Percentiles rank a stretch among this genome's conserved stretches.
Evolutionary conservation across 2,113 vertebrate genomes (phyloP).

Genomic region (Martes martes): DNA sequence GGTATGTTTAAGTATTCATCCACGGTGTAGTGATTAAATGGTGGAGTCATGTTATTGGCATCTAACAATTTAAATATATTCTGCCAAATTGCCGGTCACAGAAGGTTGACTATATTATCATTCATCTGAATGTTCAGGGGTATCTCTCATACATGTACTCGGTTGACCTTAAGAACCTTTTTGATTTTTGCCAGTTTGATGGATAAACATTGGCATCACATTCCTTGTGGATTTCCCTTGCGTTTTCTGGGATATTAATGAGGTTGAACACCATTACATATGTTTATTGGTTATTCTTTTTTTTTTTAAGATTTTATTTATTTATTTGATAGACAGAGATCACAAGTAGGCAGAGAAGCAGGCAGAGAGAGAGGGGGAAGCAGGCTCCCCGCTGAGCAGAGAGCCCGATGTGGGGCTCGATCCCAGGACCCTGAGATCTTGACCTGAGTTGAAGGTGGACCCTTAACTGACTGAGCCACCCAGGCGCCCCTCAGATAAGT

Average conservation of each 20-base stretch:
- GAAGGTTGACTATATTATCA: not conserved
- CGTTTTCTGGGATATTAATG: not conserved
- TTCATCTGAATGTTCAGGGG: not conserved
- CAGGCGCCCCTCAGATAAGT: not conserved
- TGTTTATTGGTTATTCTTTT: not conserved
- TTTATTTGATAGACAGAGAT: not conserved
- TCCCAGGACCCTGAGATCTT: not conserved
- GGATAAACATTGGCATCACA: not conserved
- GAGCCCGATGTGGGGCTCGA: fast-evolving
- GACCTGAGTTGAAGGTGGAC: not conserved
- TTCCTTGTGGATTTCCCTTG: not conserved
- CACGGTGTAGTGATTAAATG: not conserved
- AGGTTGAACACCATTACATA: not conserved
- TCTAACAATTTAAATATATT: not conserved
- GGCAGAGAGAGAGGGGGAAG: not conserved
- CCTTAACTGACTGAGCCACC: not conserved
- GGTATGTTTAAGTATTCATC: not conserved
- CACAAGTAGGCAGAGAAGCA: not conserved
- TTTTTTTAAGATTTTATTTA: not conserved
- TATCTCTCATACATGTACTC: not conserved
- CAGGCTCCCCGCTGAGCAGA: not conserved
- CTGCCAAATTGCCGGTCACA: not conserved
- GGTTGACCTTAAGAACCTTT: not conserved
- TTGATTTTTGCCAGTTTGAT: not conserved
- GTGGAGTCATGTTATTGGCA: not conserved